phyloP scores from a whole-genome alignment of 64 coral and sea anemone species.

The Pocillopora verrucosa region DNA sequence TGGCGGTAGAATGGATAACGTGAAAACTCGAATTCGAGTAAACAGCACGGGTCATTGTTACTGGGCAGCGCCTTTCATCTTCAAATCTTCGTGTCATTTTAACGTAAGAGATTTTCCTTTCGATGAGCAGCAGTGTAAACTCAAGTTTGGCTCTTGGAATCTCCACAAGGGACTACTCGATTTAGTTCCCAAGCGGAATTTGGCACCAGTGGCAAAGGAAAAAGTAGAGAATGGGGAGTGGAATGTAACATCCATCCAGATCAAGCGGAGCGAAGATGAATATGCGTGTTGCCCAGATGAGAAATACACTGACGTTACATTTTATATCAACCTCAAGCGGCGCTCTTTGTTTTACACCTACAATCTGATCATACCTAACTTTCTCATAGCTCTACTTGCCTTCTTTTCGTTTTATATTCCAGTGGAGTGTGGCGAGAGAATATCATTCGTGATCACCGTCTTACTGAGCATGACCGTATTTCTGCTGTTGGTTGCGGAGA shows the following conservation, averaged over 20 bases:
- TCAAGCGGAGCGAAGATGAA: slow-evolving; percentile 34
- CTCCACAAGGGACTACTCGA: slow-evolving; percentile 48
- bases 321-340: slow-evolving; percentile 60
- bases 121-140: slow-evolving; percentile 70
- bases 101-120: slow-evolving; percentile 82
- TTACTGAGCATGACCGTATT: slow-evolving; percentile 88
- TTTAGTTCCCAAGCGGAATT: slow-evolving; percentile 36
- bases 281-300: slow-evolving; percentile 40
- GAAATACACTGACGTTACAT: slow-evolving; percentile 74
- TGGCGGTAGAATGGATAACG: slow-evolving; percentile 83
- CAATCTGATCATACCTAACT: slow-evolving; percentile 77
- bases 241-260: slow-evolving; percentile 56
- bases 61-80: slow-evolving; percentile 84
- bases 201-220: slow-evolving; percentile 48
- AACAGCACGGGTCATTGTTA: slow-evolving; percentile 2
- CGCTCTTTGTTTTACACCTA: slow-evolving; percentile 81
- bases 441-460: slow-evolving; percentile 90
- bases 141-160: slow-evolving; percentile 88
- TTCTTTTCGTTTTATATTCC: slow-evolving; percentile 92
- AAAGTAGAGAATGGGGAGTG: slow-evolving; percentile 81
- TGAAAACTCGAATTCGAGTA: slow-evolving; percentile 63
- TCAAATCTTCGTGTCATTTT: slow-evolving; percentile 79
- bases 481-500: slow-evolving; percentile 83
- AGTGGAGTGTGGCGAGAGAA: slow-evolving; percentile 81
- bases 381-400: slow-evolving; percentile 82